A percentile compares a stretch with the other conserved stretches of the same genome.
phyloP scores from a whole-genome alignment of 2,797 vertebrate genomes.

The Parauchenoglanis punctatus region DNA sequence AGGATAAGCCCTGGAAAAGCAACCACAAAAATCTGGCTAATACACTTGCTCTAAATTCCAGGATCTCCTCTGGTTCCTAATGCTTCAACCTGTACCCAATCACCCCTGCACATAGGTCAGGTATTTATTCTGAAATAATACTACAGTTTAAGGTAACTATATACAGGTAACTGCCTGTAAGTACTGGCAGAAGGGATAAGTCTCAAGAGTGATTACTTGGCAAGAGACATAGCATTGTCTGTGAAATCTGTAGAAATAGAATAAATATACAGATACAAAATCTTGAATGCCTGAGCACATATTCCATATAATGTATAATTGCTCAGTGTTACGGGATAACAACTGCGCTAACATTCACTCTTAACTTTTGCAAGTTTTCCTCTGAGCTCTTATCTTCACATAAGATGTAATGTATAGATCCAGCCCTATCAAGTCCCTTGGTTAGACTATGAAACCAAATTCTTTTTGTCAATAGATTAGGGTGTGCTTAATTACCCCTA shows the following conservation, averaged over 20 bases:
- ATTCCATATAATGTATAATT: background rate
- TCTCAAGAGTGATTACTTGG: conserved; percentile 83
- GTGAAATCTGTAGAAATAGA: background rate
- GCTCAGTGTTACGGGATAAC: conserved; percentile 46
- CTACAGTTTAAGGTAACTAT: conserved; percentile 67
- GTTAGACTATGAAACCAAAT: background rate
- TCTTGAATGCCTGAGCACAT: background rate
- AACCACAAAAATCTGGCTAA: conserved; percentile 73
- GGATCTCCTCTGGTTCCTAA: conserved; percentile 75
- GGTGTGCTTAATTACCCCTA: background rate
- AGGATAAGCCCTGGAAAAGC: conserved; percentile 70
- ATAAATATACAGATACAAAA: conserved; percentile 57
- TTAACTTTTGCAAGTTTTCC: background rate
- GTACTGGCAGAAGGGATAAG: conserved; percentile 67
- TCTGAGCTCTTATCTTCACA: background rate
- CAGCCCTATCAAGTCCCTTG: background rate
- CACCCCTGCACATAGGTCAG: conserved; percentile 78
- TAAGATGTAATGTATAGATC: background rate
- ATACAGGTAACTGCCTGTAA: too few species aligned
- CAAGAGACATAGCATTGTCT: conserved; percentile 71
- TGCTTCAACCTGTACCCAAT: conserved; percentile 73
- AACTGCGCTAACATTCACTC: conserved; percentile 50
- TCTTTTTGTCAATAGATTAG: background rate
- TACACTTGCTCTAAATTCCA: conserved; percentile 80
- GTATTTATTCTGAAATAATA: conserved; percentile 83